Base-by-base conservation (phyloP, 2,888 invertebrate species). In the Epirrhoe tristata region DNA sequence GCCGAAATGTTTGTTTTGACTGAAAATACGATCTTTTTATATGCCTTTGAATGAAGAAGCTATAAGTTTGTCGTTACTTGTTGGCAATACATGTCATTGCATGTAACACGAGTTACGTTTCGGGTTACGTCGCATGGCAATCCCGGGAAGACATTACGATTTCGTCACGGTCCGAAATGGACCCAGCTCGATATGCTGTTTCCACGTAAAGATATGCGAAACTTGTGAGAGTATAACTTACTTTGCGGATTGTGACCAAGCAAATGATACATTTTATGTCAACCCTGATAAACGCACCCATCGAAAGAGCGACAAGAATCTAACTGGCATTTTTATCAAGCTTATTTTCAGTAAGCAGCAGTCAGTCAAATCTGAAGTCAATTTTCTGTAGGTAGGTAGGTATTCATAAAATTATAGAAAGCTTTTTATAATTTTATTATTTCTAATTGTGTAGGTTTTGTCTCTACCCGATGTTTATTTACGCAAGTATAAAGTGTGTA, bases 111-210 rank as follows among this genome's bases (percentile, higher is more conserved):
- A 87, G 81, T 77, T 80, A 74, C 80, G 87, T 81, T 82, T 88
- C 87, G 77, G 83, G 84, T 91, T 87, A 84, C 90, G 81, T 81
- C 73, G 79, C 74, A 64, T 74, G 73, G 77, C 79, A 80, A 80
- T 91, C 89, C 88, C 83, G 85, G 90, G 91, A 91, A 92, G 82
- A 84, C 87, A 88, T 90, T 88, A 89, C 72, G 65, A 76, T 85
- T 89, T 89, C 83, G 87, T 84, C 84, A 87, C 86, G 82, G 79
- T 75, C 76, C 74, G 72, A 76, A 76, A 68, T 76, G 69, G 67
- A 71, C 67, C 70, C 65, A 67, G 73, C 66, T 70, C 73, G 67
- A 73, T 73, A 68, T 73, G 64, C 73, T 76, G 79, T 78, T 91
- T 91, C 91, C 85, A 86, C 76, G 90, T 88, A 91, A 69, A 79